Evolutionary conservation across 2,888 invertebrate species (phyloP), one percentile per base, ranked within the genome.

Genomic region (Thereva nobilitata): DNA sequence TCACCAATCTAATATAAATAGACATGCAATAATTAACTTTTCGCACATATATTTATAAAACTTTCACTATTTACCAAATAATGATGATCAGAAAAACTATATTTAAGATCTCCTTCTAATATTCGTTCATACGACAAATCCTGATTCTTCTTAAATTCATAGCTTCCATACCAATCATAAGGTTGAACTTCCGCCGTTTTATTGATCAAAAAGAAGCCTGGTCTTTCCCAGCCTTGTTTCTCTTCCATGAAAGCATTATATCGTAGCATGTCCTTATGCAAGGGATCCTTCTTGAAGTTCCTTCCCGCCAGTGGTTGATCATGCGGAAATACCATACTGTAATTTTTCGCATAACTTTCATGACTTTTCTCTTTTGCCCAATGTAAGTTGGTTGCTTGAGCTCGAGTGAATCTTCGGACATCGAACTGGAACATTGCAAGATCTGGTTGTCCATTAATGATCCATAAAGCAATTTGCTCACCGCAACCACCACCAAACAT

Each of bases 401-500:
- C 86, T 1, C 87, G 86, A 0, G 90, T 89, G 79, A 93, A 95
- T 70, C 94, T 88, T 73, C 92, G 86, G 69, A 95, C 87, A 78
- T 95, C 95, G 77, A 91, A 94, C 23, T 86, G 84, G 76, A 91
- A 93, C 92, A 96, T 92, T 73, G 93, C 91, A 74, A 91, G 84
- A 66, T 89, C 86, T 0, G 95, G 95, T 68, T 92, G 86, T 34
- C 94, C 95, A 73, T 88, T 85, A 1, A 89, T 80, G 64, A 95
- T 87, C 95, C 95, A 96, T 66, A 88, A 85, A 0, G 95, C 93
- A 74, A 92, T 85, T 80, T 95, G 91, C 75, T 92, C 87, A 0
- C 89, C 92, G 72, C 91, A 91, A 0, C 95, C 95, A 6, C 92
- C 93, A 8, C 93, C 92, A 73, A 93, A 86, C 91, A 93, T 93